Evolutionary conservation across 2,797 vertebrate species (phyloP), one percentile per base, ranked within the genome.

Genomic region (Ctenochaetus hawaiiensis): DNA sequence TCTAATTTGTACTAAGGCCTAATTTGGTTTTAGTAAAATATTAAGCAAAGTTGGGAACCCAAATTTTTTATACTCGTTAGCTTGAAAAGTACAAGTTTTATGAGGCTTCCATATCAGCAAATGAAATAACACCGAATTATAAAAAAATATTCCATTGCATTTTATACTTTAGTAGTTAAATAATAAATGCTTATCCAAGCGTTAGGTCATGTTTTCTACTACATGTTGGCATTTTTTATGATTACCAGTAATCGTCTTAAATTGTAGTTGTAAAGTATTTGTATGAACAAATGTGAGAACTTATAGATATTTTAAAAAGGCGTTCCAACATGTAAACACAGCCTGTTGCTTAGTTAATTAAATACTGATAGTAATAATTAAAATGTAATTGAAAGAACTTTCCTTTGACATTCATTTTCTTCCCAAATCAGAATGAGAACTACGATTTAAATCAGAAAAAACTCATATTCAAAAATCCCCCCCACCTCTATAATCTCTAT

Each of bases 401-500:
- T 64, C 17, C 45, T 26, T 58, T 71, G 6, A 10, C 3, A 53
- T 51, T 1, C 8, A 34, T 51, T 63, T 37, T 48, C 11, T 39
- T n/a, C 12, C 1, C 45, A 60, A 67, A 12, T 12, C 5, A 1
- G 5, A 34, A 41, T 26, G 34, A 37, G 17, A 48, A 72, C 64
- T 17, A 26, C 14, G 44, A 60, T 18, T 47, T 22, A 62, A 72
- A 41, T 6, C 52, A 45, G 59, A 51, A 59, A 1, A 67, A 66
- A 59, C 47, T 13, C 13, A 43, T 17, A 16, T 30, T 10, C 11
- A 34, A 17, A 56, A 17, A 14, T 5, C 12, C 45, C 23, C n/a
- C 7, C 4, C 37, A 3, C 6, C 6, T 22, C 62, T 56, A 16
- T 53, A 34, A 71, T 64, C 47, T 73, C 51, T 39, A 41, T 51